These are phyloP conservation scores for Lepus americanus DNA, from an alignment of 2,113 vertebrate genomes.

Conservation along the genomic window DNA sequence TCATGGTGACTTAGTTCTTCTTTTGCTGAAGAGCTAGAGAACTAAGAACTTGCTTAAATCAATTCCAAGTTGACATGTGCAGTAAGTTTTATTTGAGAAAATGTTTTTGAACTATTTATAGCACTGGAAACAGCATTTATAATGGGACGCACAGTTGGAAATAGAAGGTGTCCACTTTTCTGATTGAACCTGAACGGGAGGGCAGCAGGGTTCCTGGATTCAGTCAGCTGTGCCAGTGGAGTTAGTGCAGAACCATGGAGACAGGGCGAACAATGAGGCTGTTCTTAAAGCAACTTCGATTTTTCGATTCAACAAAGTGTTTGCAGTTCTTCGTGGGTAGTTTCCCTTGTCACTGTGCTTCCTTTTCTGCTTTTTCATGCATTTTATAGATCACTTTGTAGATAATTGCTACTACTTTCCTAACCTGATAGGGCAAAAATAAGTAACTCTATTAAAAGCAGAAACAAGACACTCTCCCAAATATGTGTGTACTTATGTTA, in stretches of 20 bases:
- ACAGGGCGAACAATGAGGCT: not conserved
- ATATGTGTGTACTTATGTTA: not conserved
- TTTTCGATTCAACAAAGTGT: conserved; percentile 2
- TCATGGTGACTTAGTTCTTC: conserved; percentile 18
- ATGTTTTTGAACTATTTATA: not conserved
- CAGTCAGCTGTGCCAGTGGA: not conserved
- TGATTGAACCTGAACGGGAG: not conserved
- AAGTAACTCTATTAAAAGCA: not conserved
- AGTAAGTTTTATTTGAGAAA: conserved; percentile 14
- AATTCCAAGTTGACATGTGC: not conserved
- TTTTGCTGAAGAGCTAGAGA: not conserved
- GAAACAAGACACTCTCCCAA: not conserved
- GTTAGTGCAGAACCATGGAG: not conserved
- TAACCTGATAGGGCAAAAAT: not conserved
- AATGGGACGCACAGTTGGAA: not conserved
- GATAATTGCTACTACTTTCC: not conserved
- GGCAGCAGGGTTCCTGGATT: not conserved
- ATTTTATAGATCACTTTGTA: conserved; percentile 45
- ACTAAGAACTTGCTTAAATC: not conserved
- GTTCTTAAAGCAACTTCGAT: not conserved
- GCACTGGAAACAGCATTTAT: conserved; percentile 2
- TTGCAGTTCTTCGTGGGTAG: not conserved
- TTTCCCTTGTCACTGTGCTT: not conserved
- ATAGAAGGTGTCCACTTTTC: not conserved
- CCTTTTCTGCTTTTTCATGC: not conserved